Evolutionary conservation across 2,888 invertebrate genomes (phyloP).

Genomic region (Tiphia femorata): DNA sequence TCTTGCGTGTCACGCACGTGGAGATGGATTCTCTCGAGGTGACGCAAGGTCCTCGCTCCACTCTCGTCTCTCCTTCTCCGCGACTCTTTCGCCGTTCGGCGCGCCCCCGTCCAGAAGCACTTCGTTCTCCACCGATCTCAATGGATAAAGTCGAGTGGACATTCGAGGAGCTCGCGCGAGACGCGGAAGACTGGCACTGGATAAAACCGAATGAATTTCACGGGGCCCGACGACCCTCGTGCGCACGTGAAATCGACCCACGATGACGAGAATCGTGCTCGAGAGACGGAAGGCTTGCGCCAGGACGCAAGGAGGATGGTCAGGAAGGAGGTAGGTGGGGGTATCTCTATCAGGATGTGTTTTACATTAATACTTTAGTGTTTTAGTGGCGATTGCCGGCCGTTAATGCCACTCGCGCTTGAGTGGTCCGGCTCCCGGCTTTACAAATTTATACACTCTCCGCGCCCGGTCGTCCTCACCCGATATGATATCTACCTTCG

Average conservation of each 20-base stretch:
- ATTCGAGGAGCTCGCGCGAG: too few relatives aligned
- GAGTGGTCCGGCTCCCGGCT: constrained; percentile 63
- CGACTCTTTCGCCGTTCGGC: not conserved
- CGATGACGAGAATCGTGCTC: constrained; percentile 27
- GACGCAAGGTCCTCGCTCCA: too few relatives aligned
- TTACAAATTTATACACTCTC: constrained; percentile 66
- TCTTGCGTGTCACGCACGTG: too few relatives aligned
- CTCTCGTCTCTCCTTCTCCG: not conserved
- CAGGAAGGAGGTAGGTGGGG: constrained; percentile 34
- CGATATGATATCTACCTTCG: constrained; percentile 62
- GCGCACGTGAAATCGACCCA: too few relatives aligned
- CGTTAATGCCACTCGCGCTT: constrained; percentile 64
- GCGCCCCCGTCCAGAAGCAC: not conserved
- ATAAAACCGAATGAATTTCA: too few relatives aligned
- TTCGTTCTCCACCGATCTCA: too few relatives aligned
- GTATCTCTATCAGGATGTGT: constrained; percentile 68
- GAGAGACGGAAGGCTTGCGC: not conserved
- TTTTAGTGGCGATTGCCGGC: constrained; percentile 66
- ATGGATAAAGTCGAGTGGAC: too few relatives aligned
- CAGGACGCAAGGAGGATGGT: constrained; percentile 11
- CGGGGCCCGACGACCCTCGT: too few relatives aligned
- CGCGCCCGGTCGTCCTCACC: constrained; percentile 50
- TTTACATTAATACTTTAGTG: constrained; percentile 68
- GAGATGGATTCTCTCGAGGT: too few relatives aligned
- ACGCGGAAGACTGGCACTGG: too few relatives aligned